Evolutionary conservation across 2,888 invertebrate genomes (phyloP).

Genomic region (Loripinus fragilis): DNA sequence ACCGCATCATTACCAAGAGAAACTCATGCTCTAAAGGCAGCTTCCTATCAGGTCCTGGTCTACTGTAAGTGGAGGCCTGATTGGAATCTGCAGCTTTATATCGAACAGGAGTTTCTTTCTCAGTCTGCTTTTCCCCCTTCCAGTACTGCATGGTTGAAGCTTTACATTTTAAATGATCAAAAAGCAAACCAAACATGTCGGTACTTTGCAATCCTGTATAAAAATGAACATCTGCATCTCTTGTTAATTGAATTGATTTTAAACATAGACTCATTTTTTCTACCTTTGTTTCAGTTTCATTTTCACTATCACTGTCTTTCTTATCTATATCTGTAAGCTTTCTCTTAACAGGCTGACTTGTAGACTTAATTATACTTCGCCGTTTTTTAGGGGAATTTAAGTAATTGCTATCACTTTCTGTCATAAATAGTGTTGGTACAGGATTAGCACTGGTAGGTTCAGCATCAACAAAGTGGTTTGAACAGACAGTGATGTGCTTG

Average conservation of each 20-base stretch:
- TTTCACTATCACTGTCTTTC: background rate
- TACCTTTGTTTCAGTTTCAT: background rate
- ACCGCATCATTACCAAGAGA: constrained; percentile 31
- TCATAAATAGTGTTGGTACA: background rate
- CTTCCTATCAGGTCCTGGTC: constrained; percentile 37
- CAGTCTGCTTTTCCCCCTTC: constrained; percentile 36
- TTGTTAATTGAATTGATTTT: constrained; percentile 8
- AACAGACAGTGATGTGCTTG: background rate
- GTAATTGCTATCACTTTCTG: background rate
- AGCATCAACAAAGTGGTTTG: constrained; percentile 19
- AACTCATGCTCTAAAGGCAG: constrained; percentile 33
- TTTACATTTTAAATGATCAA: constrained; percentile 7
- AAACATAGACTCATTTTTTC: constrained; percentile 9
- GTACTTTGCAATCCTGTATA: constrained; percentile 38
- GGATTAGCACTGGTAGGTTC: constrained; percentile 2
- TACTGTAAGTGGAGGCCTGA: background rate
- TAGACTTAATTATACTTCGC: background rate
- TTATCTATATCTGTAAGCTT: background rate
- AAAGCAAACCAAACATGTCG: constrained; percentile 28
- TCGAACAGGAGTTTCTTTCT: background rate
- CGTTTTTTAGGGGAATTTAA: background rate
- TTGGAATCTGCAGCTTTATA: constrained; percentile 13
- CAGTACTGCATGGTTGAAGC: constrained; percentile 28
- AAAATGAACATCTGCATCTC: constrained; percentile 30
- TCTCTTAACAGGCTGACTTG: background rate